Conservation (phyloP, 1,140 invertebrate genomes). For the Drosophila ficusphila region DNA sequence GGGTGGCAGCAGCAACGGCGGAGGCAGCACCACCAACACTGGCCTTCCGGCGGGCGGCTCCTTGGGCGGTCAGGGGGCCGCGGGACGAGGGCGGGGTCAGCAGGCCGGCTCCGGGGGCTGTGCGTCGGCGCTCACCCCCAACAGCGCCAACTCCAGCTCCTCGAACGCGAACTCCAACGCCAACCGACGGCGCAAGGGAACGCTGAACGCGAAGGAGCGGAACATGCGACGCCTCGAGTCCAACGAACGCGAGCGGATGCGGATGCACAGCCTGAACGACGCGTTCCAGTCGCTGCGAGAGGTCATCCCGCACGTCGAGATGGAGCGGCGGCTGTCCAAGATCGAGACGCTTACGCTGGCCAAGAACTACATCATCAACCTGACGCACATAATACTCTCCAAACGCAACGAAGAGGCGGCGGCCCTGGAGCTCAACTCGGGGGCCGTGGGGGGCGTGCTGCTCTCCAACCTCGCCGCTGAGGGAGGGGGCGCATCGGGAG, state of each 20-base stretch:
- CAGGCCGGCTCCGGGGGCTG: constrained; percentile 16
- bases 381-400: constrained; percentile 92
- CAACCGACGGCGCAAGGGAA: constrained; percentile 87
- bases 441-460: constrained; percentile 61
- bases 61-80: constrained; percentile 46
- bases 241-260: constrained; percentile 93
- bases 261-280: constrained; percentile 95
- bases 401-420: constrained; percentile 84
- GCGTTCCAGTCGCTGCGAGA: constrained; percentile 93
- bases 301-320: constrained; percentile 94
- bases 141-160: constrained; percentile 30
- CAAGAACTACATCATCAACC: constrained; percentile 95
- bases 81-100: constrained; percentile 59
- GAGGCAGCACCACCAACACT: constrained; percentile 67
- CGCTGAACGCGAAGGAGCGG: constrained; percentile 90
- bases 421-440: constrained; percentile 75
- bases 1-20: constrained; percentile 81
- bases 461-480: constrained; percentile 54
- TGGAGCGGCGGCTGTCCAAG: constrained; percentile 93
- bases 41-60: constrained; percentile 28
- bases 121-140: constrained; percentile 21
- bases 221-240: constrained; percentile 93
- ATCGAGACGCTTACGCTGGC: constrained; percentile 94
- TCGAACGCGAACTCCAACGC: constrained; percentile 58
- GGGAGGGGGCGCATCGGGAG: not conserved